phyloP scores from a whole-genome alignment of 2,797 vertebrate species.

The Eulemur mongoz region DNA sequence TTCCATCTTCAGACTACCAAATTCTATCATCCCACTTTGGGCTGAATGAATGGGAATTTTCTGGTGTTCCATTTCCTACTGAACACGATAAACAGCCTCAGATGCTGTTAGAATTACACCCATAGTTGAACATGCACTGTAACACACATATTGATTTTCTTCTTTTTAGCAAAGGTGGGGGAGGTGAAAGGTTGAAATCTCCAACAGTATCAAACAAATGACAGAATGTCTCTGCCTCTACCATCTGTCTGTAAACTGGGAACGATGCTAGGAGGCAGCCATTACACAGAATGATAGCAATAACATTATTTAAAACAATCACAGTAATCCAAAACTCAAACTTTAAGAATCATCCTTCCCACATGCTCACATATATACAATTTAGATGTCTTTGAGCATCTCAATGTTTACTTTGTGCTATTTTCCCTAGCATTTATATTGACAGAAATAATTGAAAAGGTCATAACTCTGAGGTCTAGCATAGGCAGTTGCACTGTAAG shows the following conservation, averaged over 20 bases:
- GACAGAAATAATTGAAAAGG: conserved; percentile 46
- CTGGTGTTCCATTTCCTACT: neutral
- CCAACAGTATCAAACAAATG: conserved; percentile 16
- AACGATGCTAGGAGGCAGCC: neutral
- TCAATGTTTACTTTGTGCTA: conserved; percentile 38
- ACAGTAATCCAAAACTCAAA: conserved; percentile 18
- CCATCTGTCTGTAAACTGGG: neutral
- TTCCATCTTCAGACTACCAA: neutral
- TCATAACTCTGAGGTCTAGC: conserved; percentile 39
- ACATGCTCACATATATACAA: neutral
- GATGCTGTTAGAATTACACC: neutral
- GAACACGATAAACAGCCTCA: neutral
- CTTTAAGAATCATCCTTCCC: neutral
- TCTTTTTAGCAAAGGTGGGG: conserved; percentile 1
- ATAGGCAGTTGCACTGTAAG: neutral
- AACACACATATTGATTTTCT: conserved; percentile 12
- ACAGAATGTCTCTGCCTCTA: neutral
- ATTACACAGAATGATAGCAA: conserved; percentile 12
- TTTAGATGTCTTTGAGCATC: conserved; percentile 18
- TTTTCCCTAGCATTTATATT: conserved; percentile 25
- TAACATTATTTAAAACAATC: conserved; percentile 14
- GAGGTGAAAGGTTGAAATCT: neutral
- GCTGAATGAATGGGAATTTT: neutral
- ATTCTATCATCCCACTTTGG: neutral
- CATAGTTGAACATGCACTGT: conserved; percentile 5